Evolutionary conservation across 2,888 invertebrate species (phyloP).

Genomic region (Plebejus melissa): DNA sequence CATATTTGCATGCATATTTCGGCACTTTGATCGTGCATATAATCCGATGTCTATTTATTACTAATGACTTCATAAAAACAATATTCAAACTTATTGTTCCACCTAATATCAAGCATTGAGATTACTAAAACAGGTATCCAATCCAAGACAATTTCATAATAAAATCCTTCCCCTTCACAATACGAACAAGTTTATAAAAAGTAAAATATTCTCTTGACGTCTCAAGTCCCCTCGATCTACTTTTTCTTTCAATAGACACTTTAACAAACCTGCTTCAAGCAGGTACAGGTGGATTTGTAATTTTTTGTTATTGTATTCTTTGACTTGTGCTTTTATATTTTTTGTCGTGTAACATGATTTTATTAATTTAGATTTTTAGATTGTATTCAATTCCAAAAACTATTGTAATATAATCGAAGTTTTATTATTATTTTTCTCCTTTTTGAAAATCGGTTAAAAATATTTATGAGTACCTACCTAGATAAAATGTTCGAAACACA

Average conservation of each 20-base stretch:
- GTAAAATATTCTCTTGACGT: slow-evolving; percentile 12
- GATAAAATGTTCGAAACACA: background rate
- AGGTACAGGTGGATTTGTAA: slow-evolving; percentile 15
- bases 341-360: background rate
- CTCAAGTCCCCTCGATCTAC: slow-evolving; percentile 14
- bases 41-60: no score
- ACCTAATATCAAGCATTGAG: background rate
- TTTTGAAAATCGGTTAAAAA: background rate
- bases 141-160: background rate
- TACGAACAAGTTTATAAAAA: slow-evolving; percentile 26
- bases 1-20: no score
- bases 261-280: slow-evolving; percentile 16
- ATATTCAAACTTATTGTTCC: background rate
- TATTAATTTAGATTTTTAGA: background rate
- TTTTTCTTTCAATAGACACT: slow-evolving; percentile 13
- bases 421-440: no score
- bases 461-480: background rate
- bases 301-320: background rate
- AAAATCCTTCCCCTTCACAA: slow-evolving; percentile 8
- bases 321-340: background rate
- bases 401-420: background rate
- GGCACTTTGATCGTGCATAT: no score
- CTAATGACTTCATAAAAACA: no score
- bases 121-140: background rate
- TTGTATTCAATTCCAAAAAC: background rate